Evolutionary conservation across 1,140 invertebrate genomes (phyloP), one percentile per base, ranked within the genome.

Genomic region (Scaptodrosophila lebanonensis): DNA sequence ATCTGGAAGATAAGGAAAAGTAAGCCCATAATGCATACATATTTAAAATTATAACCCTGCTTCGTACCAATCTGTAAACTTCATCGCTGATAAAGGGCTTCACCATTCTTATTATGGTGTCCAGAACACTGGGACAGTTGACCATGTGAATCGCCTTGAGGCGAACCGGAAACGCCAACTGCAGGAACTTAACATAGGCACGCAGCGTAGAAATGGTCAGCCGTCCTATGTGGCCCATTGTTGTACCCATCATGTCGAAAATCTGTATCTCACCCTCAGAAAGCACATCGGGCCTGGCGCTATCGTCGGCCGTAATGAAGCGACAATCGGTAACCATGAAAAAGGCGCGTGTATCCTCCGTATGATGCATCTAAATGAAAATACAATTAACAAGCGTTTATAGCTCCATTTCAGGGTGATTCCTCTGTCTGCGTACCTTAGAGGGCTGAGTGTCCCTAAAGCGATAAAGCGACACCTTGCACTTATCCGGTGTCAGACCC

Each of bases 121-220:
- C 90, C 48, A 92, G 88, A 84, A 91, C 92, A 1, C 89, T 85
- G 0, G 91, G 90, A 2, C 89, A 89, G 66, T 93, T 92, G 27
- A 93, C 88, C 51, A 94, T 90, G 84, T 95, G 93, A 29, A 94
- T 91, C 59, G 92, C 91, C 71, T 93, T 93, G 48, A 94, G 88
- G 63, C 92, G 89, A 29, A 93, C 89, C 0, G 93, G 93, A 66
- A 93, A 92, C 0, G 92, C 92, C 87, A 94, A 91, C 91, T 94
- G 88, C 11, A 84, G 58, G 59, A 86, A 86, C 32, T 75, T 76
- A 8, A 86, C 60, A 56, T 84, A 85, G 5, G 70, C 71, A 1
- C 84, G 61, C n/a, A 93, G 67, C 15, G 90, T 90, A 1, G 89
- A 88, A 22, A 93, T 87, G 45, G 91, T 90, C 13, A 93, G 72